Percentiles rank a stretch among this genome's conserved stretches.
Conservation (phyloP, 1,140 invertebrate species). For the Chironomus tepperi region DNA sequence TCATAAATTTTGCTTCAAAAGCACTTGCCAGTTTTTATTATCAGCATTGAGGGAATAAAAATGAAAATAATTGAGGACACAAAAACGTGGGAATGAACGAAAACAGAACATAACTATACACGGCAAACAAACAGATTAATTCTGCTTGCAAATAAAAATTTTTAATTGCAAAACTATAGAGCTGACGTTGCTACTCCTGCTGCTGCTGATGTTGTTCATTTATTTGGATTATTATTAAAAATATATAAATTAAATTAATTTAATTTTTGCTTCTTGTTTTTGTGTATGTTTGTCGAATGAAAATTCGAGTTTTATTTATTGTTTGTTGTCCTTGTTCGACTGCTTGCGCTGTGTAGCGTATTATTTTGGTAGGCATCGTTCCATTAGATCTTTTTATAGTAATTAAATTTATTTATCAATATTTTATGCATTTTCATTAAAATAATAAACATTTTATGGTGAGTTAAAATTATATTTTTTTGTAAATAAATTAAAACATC, state of each 20-base stretch:
- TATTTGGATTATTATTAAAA: background rate
- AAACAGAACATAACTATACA: background rate
- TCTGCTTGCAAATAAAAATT: slow-evolving; percentile 4
- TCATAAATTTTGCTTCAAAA: background rate
- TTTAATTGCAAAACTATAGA: background rate
- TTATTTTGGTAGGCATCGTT: no score
- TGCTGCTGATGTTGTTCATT: background rate
- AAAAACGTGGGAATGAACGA: background rate
- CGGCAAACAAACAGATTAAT: slow-evolving; percentile 2
- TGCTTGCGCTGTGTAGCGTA: no score
- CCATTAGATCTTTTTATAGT: no score
- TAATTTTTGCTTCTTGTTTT: slow-evolving; percentile 5
- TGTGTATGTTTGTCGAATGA: background rate
- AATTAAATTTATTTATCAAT: no score
- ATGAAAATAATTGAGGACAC: background rate
- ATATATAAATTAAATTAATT: slow-evolving; percentile 18
- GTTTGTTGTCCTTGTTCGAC: background rate
- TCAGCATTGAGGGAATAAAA: background rate
- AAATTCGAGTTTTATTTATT: background rate
- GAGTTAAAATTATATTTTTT: no score
- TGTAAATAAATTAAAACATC: no score
- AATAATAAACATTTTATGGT: no score
- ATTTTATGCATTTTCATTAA: no score
- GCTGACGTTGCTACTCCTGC: background rate
- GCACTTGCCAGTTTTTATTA: no score